These are phyloP conservation scores for Sternarchorhynchus goeldii DNA, from an alignment of 2,797 vertebrate species.

Conservation along the genomic window DNA sequence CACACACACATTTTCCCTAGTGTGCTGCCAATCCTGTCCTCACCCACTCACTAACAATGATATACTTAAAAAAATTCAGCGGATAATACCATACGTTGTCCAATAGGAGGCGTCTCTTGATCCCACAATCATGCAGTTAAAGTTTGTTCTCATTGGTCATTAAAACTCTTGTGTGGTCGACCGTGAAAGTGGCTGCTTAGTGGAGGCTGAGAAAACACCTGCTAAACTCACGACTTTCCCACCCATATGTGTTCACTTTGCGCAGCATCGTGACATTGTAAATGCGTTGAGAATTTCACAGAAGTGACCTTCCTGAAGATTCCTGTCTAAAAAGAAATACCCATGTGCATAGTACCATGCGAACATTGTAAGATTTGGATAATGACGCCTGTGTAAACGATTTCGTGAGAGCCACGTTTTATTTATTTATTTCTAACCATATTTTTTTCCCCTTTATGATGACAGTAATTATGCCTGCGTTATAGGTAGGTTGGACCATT, in stretches of 20 bases:
- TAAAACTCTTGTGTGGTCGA: neutral
- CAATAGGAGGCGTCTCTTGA: neutral
- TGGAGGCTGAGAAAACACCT: neutral
- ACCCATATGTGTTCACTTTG: neutral
- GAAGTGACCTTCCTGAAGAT: neutral
- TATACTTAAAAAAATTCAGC: neutral
- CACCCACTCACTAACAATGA: no score
- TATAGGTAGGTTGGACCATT: neutral
- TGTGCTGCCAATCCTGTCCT: no score
- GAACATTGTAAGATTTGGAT: neutral
- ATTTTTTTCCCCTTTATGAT: neutral
- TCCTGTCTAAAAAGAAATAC: no score
- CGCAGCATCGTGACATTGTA: neutral
- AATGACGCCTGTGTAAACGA: neutral
- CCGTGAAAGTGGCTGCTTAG: neutral
- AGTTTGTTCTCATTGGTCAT: constrained; percentile 8
- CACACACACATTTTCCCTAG: neutral
- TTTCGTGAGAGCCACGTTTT: neutral
- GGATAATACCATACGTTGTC: neutral
- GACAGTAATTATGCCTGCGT: neutral
- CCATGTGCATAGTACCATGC: no score
- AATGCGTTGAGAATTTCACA: neutral
- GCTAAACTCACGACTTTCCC: no score
- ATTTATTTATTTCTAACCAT: neutral
- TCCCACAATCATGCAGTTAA: neutral